Percentiles rank a stretch among this genome's conserved stretches.
phyloP scores from a whole-genome alignment of 2,888 invertebrate species.

The Chaitophorus viminalis region DNA sequence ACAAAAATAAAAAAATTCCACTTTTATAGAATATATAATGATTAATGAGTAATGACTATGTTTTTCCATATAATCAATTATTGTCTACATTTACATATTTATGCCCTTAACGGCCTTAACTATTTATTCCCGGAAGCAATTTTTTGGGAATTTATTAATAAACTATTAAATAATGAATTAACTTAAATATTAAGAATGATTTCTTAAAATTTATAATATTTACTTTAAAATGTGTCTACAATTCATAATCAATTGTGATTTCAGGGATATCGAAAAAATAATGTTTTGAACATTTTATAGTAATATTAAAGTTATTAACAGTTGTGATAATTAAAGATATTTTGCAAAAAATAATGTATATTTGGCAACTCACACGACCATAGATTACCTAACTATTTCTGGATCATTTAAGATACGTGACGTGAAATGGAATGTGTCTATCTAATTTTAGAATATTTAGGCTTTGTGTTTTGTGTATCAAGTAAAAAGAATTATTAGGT shows the following conservation, averaged over 20 bases:
- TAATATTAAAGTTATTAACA: background rate
- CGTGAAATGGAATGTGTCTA: slow-evolving; percentile 31
- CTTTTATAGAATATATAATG: background rate
- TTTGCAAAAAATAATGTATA: slow-evolving; percentile 18
- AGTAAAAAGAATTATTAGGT: background rate
- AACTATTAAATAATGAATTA: background rate
- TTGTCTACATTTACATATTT: background rate
- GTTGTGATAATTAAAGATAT: slow-evolving; percentile 18
- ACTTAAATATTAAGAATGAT: background rate
- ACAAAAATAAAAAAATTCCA: background rate
- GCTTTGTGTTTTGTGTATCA: slow-evolving; percentile 8
- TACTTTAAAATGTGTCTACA: background rate
- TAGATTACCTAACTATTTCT: slow-evolving; percentile 48
- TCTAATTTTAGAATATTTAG: slow-evolving; percentile 49
- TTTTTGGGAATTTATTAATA: background rate
- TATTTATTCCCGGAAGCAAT: background rate
- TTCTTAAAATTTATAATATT: background rate
- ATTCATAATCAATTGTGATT: background rate
- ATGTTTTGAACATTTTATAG: slow-evolving; percentile 10
- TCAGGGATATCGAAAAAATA: background rate
- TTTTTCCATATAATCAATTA: background rate
- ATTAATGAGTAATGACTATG: too few species aligned
- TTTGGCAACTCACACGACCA: slow-evolving; percentile 31
- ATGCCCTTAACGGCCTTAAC: background rate
- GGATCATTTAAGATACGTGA: slow-evolving; percentile 29